phyloP scores from a whole-genome alignment of 30 jellyfish, hydroid and myxozoan genomes.

The Aurelia aurita complex sp. Pacific region DNA sequence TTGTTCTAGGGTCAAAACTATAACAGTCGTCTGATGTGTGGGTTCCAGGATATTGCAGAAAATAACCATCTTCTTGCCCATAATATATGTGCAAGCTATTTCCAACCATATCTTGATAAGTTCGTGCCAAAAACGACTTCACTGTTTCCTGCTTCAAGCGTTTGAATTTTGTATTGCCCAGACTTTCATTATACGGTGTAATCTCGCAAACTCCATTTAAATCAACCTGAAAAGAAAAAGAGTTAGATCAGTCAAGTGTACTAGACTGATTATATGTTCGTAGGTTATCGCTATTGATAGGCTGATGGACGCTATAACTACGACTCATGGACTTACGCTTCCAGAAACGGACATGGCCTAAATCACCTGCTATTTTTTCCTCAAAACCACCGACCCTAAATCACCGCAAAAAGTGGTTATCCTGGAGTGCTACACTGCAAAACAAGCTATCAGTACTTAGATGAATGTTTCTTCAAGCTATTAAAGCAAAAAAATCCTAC shows the following conservation, averaged over 20 bases:
- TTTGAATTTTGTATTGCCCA: slow-evolving; percentile 3
- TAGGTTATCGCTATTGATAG: too few relatives aligned
- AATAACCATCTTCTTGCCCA: slow-evolving; percentile 55
- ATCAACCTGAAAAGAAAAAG: slow-evolving; percentile 21
- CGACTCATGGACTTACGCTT: too few relatives aligned
- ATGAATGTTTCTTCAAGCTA: too few relatives aligned
- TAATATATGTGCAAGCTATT: slow-evolving; percentile 43
- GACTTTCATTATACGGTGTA: not conserved
- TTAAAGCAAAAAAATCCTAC: too few relatives aligned
- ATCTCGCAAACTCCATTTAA: slow-evolving; percentile 40
- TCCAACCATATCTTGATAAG: slow-evolving; percentile 26
- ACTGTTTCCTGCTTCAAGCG: slow-evolving; percentile 16
- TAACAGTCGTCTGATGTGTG: not conserved
- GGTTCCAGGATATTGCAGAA: slow-evolving; percentile 40
- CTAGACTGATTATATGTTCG: too few relatives aligned
- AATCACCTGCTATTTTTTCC: too few relatives aligned
- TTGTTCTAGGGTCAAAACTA: slow-evolving; percentile 43
- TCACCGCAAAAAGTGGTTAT: too few relatives aligned
- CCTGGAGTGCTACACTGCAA: too few relatives aligned
- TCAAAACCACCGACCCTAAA: too few relatives aligned
- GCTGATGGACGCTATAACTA: too few relatives aligned
- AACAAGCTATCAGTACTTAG: too few relatives aligned
- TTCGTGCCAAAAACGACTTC: slow-evolving; percentile 13
- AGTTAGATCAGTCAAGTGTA: not conserved
- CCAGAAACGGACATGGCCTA: too few relatives aligned